Conservation (phyloP, 2,113 vertebrate species). For the Lasiurus cinereus region DNA sequence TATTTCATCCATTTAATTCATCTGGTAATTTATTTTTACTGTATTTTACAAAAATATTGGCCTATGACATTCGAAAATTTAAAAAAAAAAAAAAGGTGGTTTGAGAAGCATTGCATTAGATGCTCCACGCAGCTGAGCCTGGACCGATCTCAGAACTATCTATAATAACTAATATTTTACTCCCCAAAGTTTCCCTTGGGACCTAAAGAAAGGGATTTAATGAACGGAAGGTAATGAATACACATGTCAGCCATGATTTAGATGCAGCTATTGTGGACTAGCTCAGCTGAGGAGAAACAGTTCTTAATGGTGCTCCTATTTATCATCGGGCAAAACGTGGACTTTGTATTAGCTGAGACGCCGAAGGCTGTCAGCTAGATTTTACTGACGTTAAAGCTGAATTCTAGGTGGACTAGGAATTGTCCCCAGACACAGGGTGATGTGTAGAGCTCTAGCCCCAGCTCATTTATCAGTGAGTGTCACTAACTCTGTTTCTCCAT, state of each 20-base stretch:
- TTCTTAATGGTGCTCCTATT: neutral
- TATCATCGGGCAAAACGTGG: neutral
- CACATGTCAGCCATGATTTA: neutral
- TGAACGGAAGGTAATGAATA: neutral
- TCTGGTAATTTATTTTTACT: neutral
- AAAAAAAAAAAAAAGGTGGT: neutral
- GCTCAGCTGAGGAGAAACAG: neutral
- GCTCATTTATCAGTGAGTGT: neutral
- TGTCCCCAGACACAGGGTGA: neutral
- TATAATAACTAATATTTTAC: neutral
- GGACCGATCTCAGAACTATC: neutral
- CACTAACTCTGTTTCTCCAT: no score
- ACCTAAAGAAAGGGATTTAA: neutral
- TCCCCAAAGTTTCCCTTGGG: neutral
- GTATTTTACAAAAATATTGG: neutral
- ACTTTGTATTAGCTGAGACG: neutral
- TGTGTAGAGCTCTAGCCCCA: neutral
- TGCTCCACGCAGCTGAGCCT: neutral
- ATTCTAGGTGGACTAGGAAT: neutral
- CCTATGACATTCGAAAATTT: slow-evolving; percentile 1
- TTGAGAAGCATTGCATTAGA: neutral
- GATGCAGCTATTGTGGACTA: neutral
- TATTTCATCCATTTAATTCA: neutral
- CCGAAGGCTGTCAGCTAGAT: neutral
- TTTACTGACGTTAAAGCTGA: neutral